A percentile compares a stretch with the other conserved stretches of the same genome.
These are phyloP conservation scores for Melieria picta DNA, from an alignment of 2,888 invertebrate species.

Conservation along the genomic window DNA sequence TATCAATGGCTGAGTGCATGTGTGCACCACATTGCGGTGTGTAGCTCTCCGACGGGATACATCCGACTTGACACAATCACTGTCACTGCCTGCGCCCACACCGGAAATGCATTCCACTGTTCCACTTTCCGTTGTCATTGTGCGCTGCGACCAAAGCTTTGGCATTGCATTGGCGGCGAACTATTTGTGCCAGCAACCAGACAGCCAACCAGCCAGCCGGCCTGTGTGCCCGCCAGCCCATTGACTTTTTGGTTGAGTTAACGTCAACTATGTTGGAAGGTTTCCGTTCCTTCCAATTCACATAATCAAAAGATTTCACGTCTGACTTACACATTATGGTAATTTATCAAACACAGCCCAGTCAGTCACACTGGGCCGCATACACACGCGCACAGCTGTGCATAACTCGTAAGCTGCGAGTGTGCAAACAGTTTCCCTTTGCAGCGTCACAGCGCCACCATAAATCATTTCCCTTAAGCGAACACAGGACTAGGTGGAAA, in stretches of 20 bases:
- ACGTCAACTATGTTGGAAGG: slow-evolving; percentile 8
- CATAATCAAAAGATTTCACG: slow-evolving; percentile 57
- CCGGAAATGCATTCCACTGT: slow-evolving; percentile 17
- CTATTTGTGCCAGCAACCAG: neutral
- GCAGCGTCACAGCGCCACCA: slow-evolving; percentile 38
- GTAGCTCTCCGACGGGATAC: no score
- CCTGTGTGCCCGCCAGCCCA: neutral
- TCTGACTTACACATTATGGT: slow-evolving; percentile 56
- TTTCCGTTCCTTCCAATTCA: slow-evolving; percentile 25
- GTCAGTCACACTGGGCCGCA: neutral
- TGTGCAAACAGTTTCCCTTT: slow-evolving; percentile 34
- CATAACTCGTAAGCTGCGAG: neutral
- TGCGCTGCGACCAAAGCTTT: no score
- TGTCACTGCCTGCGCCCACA: neutral
- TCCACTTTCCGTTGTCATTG: slow-evolving; percentile 8
- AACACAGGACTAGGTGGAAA: no score
- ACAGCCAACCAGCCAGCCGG: neutral
- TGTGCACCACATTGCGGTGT: no score
- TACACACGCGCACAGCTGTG: neutral
- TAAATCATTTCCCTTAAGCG: slow-evolving; percentile 45
- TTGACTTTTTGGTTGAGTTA: slow-evolving; percentile 4
- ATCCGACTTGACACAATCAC: no score
- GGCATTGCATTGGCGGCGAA: neutral
- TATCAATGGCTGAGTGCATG: no score
- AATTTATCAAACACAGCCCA: slow-evolving; percentile 51